Percentiles rank a stretch among this genome's conserved stretches.
Evolutionary conservation across 1,140 invertebrate species (phyloP).

Genomic region (Amphibalanus amphitrite): DNA sequence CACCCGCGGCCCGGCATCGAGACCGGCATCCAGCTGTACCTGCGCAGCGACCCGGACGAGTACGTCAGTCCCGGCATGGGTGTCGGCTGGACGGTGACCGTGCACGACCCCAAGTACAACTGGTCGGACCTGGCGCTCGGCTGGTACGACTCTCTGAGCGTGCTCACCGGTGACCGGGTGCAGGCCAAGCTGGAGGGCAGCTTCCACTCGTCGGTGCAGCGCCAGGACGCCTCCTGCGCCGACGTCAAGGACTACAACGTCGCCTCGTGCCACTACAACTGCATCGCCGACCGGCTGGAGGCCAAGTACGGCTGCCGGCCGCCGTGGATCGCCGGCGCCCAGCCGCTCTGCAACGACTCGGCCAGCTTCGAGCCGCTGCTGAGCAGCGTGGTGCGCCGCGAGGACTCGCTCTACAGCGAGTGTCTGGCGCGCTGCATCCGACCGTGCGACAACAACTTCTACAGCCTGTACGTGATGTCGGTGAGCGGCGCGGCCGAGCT

Average conservation of each 20-base stretch:
- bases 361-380: neutral
- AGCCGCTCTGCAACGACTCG: neutral
- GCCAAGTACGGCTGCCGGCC: neutral
- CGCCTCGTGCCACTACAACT: neutral
- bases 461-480: neutral
- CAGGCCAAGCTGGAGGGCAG: neutral
- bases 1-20: neutral
- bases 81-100: neutral
- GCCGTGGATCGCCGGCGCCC: neutral
- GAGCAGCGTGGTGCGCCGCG: neutral
- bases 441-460: neutral
- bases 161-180: neutral
- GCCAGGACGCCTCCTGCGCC: neutral
- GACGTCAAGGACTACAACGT: neutral
- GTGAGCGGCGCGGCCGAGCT: neutral
- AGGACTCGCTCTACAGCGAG: neutral
- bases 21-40: neutral
- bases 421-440: neutral
- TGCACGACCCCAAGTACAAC: neutral
- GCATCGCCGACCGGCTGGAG: neutral
- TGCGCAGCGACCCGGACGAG: neutral
- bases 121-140: neutral
- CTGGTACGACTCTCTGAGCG: neutral
- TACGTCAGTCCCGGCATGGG: neutral
- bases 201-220: neutral